Evolutionary conservation across 2,888 invertebrate genomes (phyloP), one percentile per base, ranked within the genome.

Genomic region (Limnephilus auricula): DNA sequence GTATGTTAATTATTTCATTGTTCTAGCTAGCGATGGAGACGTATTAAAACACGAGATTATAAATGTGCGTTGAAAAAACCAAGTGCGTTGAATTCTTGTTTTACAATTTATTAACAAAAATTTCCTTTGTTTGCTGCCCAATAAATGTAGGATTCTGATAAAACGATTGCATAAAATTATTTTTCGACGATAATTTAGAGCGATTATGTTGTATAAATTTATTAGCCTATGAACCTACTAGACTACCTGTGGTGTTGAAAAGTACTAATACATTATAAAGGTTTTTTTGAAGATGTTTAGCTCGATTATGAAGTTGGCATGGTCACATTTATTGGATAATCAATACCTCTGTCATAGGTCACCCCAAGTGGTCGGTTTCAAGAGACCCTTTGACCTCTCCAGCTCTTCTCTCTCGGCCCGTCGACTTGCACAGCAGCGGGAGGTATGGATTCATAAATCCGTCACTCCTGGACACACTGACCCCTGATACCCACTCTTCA

Each of bases 1-100:
- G n/a, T 86, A 86, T 86, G 86, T 86, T 86, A 86, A 86, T 86
- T 50, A 50, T 50, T 86, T 86, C 50, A 86, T 86, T 86, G 86
- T 86, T 86, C 86, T 45, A 45, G 86, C 50, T 18, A 15, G 18
- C 50, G 86, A 86, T 32, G 31, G 50, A 32, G 86, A 45, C 10
- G n/a, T 31, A 50, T 86, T 40, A 86, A 86, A 86, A 45, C 86
- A 86, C 86, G 65, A 86, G 50, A n/a, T 82, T 32, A 65, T 65
- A 65, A 83, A 32, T 83, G 31, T 86, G 86, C 86, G 86, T 50
- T 50, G 84, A 37, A 86, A 84, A 84, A 86, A 31, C 31, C 50
- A 50, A 86, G 34, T 86, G 86, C 86, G 86, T 86, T 15, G 40
- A 50, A 32, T 86, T 30, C 65, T 84, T 84, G 32, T 34, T 40